A percentile compares a stretch with the other conserved stretches of the same genome.
These are phyloP conservation scores for Thunnus albacares DNA, from an alignment of 2,797 vertebrate genomes.

Conservation along the genomic window DNA sequence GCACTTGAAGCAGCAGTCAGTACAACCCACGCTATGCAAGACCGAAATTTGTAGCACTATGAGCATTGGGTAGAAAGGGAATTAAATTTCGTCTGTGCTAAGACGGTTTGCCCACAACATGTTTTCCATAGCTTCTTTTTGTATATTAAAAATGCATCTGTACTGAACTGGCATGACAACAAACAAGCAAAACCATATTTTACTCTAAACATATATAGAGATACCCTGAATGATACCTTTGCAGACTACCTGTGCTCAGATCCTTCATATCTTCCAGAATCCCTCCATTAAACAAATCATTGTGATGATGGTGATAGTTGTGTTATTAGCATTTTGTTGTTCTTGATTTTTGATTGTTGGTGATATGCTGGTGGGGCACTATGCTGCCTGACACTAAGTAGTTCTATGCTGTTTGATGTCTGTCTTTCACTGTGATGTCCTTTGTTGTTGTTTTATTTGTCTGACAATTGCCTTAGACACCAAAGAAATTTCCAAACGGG, in stretches of 20 bases:
- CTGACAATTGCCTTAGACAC: not conserved
- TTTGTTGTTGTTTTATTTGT: not conserved
- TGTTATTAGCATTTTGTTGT: not conserved
- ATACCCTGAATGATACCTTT: too few species aligned
- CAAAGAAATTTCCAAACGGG: not conserved
- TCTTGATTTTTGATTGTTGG: not conserved
- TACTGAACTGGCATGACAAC: slow-evolving; percentile 49
- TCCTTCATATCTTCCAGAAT: too few species aligned
- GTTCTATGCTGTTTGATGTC: not conserved
- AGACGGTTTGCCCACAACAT: slow-evolving; percentile 19
- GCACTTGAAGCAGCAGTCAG: slow-evolving; percentile 22
- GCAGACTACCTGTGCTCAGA: not conserved
- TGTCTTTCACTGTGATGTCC: not conserved
- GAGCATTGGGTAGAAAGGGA: slow-evolving; percentile 13
- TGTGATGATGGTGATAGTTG: not conserved
- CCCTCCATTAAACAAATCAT: not conserved
- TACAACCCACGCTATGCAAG: slow-evolving; percentile 19
- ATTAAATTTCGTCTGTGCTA: slow-evolving; percentile 3
- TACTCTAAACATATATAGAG: not conserved
- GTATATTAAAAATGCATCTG: slow-evolving; percentile 40
- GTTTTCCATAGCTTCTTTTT: slow-evolving; percentile 24
- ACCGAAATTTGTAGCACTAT: slow-evolving; percentile 21
- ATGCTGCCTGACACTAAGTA: too few species aligned
- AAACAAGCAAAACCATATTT: slow-evolving; percentile 34
- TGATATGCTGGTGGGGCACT: not conserved